Evolutionary conservation across 2,888 invertebrate species (phyloP).

Genomic region (Polia nebulosa): DNA sequence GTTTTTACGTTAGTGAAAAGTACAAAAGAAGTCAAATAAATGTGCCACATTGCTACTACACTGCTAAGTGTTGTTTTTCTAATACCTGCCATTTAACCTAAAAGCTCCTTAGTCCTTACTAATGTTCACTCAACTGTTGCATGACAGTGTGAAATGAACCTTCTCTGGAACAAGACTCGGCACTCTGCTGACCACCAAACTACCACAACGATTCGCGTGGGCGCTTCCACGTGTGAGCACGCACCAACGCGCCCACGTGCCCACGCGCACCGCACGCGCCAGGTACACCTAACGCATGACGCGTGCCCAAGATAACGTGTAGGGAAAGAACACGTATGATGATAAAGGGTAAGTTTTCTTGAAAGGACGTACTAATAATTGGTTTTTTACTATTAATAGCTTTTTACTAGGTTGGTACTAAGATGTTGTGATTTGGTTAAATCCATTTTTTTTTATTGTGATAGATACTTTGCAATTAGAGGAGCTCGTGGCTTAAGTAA

Average conservation of each 20-base stretch:
- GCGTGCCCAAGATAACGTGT: constrained; percentile 72
- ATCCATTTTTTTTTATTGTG: too few relatives aligned
- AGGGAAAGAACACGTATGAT: constrained; percentile 39
- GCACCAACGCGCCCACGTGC: constrained; percentile 81
- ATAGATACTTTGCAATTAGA: too few relatives aligned
- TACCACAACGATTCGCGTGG: constrained; percentile 42
- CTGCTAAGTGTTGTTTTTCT: too few relatives aligned
- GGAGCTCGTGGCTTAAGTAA: too few relatives aligned
- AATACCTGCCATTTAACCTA: too few relatives aligned
- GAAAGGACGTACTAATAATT: not conserved
- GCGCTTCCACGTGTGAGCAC: constrained; percentile 81
- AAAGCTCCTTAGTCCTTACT: too few relatives aligned
- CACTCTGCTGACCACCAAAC: constrained; percentile 41
- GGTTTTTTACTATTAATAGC: too few relatives aligned
- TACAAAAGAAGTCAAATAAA: not conserved
- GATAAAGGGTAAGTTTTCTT: constrained; percentile 5
- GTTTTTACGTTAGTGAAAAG: not conserved
- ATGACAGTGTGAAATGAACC: constrained; percentile 53
- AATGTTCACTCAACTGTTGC: constrained; percentile 38
- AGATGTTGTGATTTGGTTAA: too few relatives aligned
- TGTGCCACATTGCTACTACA: too few relatives aligned
- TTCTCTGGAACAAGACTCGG: constrained; percentile 43
- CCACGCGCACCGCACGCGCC: constrained; percentile 70
- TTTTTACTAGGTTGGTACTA: too few relatives aligned
- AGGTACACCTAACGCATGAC: constrained; percentile 73